Base-by-base conservation (phyloP, 2,888 invertebrate species). In the Artemia sp. region DNA sequence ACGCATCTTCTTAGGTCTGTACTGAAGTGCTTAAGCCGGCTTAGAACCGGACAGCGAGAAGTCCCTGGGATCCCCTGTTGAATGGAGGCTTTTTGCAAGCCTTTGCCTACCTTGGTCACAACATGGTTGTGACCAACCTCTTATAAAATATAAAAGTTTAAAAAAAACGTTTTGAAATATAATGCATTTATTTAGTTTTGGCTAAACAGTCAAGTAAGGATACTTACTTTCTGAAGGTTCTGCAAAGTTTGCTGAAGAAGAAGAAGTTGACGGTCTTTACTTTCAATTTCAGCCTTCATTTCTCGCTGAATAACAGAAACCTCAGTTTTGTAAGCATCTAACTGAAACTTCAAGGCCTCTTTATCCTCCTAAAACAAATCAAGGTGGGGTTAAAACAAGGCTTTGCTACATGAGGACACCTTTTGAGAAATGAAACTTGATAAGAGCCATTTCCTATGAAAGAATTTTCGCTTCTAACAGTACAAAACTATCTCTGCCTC, bases 271-370 rank as follows among this genome's bases (percentile, higher is more conserved):
- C 90, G 88, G 24, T 91, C 90, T 77, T 91, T 90, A 72, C 87
- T 85, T 72, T 90, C 89, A 74, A 89, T 81, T 75, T 89, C 89
- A 70, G 85, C 83, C 76, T 86, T 85, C 67, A 86, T 83, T 76
- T 93, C 93, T 51, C 85, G 84, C 76, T 91, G 89, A 50, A 92
- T 84, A 53, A 93, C 83, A 75, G 90, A 91, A 68, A 92, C 88
- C 82, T 95, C 94, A 79, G 93, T 93, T 78, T 92, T 92, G 77
- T 91, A 92, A 0, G 93, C 94, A 79, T 93, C 93, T 75, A 94
- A 78, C 80, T 92, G 91, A 79, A 92, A 93, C 72, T 88, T 85
- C 51, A 95, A 81, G 74, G 88, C 89, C 75, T 93, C 92, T 77
- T 93, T 94, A 77, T 95, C 94, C 72, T 89, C 88, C 84, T 88